Conservation (phyloP, 2,888 invertebrate species). For the Phaonia tiefii region DNA sequence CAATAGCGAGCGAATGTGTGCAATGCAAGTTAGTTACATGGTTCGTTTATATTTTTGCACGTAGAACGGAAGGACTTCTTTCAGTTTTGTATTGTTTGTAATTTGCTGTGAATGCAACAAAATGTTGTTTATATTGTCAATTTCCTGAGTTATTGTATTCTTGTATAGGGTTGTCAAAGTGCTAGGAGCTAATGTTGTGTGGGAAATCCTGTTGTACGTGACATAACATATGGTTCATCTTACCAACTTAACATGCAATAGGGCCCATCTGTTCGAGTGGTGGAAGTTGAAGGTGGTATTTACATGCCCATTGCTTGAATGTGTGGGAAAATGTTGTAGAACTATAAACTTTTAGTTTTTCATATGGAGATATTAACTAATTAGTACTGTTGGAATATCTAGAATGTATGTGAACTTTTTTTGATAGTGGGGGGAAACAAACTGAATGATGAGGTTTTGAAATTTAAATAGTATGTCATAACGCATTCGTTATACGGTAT, state of each 20-base stretch:
- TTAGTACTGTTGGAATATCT: too few relatives aligned
- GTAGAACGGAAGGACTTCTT: background rate
- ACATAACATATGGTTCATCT: slow-evolving; percentile 16
- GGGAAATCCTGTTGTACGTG: background rate
- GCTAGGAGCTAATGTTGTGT: background rate
- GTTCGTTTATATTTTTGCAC: slow-evolving; percentile 64
- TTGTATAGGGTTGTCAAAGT: slow-evolving; percentile 8
- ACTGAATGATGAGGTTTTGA: too few relatives aligned
- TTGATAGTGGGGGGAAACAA: too few relatives aligned
- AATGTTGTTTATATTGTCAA: slow-evolving; percentile 6
- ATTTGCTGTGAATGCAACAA: background rate
- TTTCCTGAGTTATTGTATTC: slow-evolving; percentile 1
- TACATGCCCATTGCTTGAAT: background rate
- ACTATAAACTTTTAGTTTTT: background rate
- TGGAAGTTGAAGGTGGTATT: background rate
- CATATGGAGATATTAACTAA: too few relatives aligned
- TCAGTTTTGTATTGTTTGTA: background rate
- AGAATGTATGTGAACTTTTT: too few relatives aligned
- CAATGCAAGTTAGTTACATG: too few relatives aligned
- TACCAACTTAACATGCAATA: background rate
- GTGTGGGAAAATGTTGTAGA: slow-evolving; percentile 35
- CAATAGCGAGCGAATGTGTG: slow-evolving; percentile 57
- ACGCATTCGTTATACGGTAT: too few relatives aligned
- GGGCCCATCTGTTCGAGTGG: slow-evolving; percentile 10
- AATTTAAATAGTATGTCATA: too few relatives aligned